These are phyloP conservation scores for Coelinius sp. DNA, from an alignment of 2,888 invertebrate genomes.

Conservation along the genomic window DNA sequence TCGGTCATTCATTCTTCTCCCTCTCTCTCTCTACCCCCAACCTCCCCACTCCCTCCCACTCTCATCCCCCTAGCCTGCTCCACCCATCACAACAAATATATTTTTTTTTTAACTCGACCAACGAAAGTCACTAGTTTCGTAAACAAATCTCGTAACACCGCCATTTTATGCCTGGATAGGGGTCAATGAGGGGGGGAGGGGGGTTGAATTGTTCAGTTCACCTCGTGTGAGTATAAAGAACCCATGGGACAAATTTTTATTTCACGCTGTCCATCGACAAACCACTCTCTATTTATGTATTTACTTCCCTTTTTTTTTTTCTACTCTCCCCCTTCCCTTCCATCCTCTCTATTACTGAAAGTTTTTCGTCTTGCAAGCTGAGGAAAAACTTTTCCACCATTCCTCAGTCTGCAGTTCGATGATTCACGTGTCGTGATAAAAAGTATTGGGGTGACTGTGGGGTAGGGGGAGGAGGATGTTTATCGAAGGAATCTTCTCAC, in stretches of 20 bases:
- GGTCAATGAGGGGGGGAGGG: neutral
- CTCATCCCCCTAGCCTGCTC: neutral
- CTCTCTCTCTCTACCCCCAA: neutral
- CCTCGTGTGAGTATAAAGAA: slow-evolving; percentile 11
- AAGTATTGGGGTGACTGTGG: neutral
- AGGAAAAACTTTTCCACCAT: neutral
- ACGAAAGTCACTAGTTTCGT: slow-evolving; percentile 35
- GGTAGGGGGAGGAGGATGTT: neutral
- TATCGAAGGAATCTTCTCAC: neutral
- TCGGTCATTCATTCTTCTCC: neutral
- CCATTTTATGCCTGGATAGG: slow-evolving; percentile 30
- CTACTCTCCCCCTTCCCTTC: neutral
- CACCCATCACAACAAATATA: no score
- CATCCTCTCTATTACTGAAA: slow-evolving; percentile 7
- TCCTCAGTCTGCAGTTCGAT: neutral
- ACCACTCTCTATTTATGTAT: slow-evolving; percentile 22
- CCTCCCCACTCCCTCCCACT: neutral
- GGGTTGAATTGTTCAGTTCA: neutral
- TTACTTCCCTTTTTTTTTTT: slow-evolving; percentile 18
- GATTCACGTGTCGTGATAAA: slow-evolving; percentile 21
- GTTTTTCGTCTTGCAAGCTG: neutral
- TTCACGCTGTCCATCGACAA: slow-evolving; percentile 19
- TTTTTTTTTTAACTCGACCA: slow-evolving; percentile 24
- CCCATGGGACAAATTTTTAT: slow-evolving; percentile 37
- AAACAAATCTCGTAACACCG: slow-evolving; percentile 36